Evolutionary conservation across 2,797 vertebrate species (phyloP).

Genomic region (Tarsius wallacei): DNA sequence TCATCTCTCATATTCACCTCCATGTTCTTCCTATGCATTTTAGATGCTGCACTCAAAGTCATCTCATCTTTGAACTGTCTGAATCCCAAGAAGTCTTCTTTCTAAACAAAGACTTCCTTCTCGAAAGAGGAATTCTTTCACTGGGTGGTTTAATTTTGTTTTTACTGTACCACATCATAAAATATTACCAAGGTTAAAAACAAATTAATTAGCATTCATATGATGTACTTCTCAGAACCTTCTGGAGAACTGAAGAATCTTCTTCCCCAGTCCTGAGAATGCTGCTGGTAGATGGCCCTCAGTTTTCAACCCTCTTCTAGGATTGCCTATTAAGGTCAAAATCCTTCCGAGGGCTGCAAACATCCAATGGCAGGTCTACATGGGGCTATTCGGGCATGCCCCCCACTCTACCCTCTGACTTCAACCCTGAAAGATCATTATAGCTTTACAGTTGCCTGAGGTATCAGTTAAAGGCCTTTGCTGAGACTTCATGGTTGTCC

Average conservation of each 20-base stretch:
- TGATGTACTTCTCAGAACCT: not conserved
- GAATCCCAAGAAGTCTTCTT: not conserved
- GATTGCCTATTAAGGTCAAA: not conserved
- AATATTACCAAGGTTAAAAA: slow-evolving; percentile 7
- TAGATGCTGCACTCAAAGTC: not conserved
- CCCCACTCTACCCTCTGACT: not conserved
- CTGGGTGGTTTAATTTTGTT: not conserved
- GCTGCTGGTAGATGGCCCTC: not conserved
- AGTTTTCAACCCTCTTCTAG: not conserved
- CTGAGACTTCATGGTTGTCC: not conserved
- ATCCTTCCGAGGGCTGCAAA: not conserved
- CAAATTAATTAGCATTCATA: not conserved
- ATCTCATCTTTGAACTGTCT: not conserved
- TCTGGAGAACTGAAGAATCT: not conserved
- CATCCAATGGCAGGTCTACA: not conserved
- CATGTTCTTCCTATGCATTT: not conserved
- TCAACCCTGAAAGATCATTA: not conserved
- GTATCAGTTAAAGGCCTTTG: not conserved
- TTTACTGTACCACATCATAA: not conserved
- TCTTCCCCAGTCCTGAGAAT: not conserved
- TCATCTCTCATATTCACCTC: not conserved
- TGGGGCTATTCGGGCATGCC: rapidly evolving
- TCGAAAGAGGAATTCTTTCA: not conserved
- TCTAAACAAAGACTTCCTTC: not conserved
- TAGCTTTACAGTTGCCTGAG: not conserved